phyloP scores from a whole-genome alignment of 2,888 invertebrate genomes.

The Sphaeridia pumilis region DNA sequence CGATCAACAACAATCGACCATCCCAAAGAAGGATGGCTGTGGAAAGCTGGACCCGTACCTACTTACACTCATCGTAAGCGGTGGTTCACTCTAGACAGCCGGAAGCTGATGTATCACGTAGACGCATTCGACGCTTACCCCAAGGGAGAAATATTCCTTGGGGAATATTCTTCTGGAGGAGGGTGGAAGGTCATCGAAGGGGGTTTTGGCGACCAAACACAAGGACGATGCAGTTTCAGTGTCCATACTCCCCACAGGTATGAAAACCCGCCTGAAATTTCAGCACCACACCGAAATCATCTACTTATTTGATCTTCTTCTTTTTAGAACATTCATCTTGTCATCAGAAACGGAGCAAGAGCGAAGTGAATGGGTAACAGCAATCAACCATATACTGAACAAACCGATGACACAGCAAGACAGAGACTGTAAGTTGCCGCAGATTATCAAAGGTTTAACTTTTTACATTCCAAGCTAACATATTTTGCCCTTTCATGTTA shows the following conservation, averaged over 20 bases:
- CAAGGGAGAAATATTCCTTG: conserved; percentile 80
- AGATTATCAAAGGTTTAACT: no score
- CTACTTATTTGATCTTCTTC: background rate
- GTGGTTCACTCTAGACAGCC: conserved; percentile 79
- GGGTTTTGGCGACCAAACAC: conserved; percentile 31
- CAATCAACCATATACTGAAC: conserved; percentile 21
- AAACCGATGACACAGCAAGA: conserved; percentile 23
- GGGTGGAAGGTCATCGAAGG: conserved; percentile 25
- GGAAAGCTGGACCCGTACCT: conserved; percentile 74
- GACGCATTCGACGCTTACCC: conserved; percentile 77
- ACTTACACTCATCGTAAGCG: conserved; percentile 71
- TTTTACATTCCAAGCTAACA: no score
- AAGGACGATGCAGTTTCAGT: conserved; percentile 25
- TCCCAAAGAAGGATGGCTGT: conserved; percentile 59
- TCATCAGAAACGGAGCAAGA: conserved; percentile 28
- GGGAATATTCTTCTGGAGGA: conserved; percentile 39
- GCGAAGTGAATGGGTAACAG: conserved; percentile 25
- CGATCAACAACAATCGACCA: conserved; percentile 1
- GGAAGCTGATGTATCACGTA: conserved; percentile 87
- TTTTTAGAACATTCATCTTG: conserved; percentile 28
- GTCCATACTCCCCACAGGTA: conserved; percentile 32
- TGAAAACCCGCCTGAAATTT: background rate
- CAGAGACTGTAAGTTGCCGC: conserved; percentile 24
- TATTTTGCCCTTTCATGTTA: background rate
- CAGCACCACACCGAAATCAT: background rate